Conservation (phyloP, 2,113 vertebrate genomes). For the Epinephelus fuscoguttatus region DNA sequence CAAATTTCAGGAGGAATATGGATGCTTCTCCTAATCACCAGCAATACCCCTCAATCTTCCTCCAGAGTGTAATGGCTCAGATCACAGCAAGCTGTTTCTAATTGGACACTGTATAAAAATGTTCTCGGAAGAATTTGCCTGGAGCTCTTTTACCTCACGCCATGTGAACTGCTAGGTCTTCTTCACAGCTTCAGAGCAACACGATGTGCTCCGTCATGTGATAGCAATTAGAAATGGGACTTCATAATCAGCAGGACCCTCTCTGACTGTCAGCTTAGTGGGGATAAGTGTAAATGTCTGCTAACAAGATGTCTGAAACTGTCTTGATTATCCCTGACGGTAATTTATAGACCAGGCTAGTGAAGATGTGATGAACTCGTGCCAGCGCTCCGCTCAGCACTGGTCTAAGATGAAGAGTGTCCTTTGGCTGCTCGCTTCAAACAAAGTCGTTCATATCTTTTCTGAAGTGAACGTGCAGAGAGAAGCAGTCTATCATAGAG, state of each 20-base stretch:
- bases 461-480: neutral
- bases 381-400: slow-evolving; percentile 17
- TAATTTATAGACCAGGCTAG: slow-evolving; percentile 9
- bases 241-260: slow-evolving; percentile 10
- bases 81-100: slow-evolving; percentile 77
- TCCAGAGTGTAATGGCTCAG: slow-evolving; percentile 58
- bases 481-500: slow-evolving; percentile 4
- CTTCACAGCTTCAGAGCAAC: slow-evolving; percentile 14
- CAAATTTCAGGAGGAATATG: slow-evolving; percentile 64
- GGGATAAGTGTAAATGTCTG: slow-evolving; percentile 38
- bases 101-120: slow-evolving; percentile 74
- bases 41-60: slow-evolving; percentile 55
- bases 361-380: slow-evolving; percentile 28
- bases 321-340: slow-evolving; percentile 16
- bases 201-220: slow-evolving; percentile 21
- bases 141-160: slow-evolving; percentile 42
- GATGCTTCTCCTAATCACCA: slow-evolving; percentile 73
- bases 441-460: neutral
- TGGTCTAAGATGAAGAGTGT: neutral
- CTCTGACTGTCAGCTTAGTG: slow-evolving; percentile 13
- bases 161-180: slow-evolving; percentile 9
- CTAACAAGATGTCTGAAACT: slow-evolving; percentile 47
- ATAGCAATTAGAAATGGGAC: slow-evolving; percentile 23
- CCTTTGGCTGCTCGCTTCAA: slow-evolving; percentile 3
- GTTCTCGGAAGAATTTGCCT: slow-evolving; percentile 55